Evolutionary conservation across 2,888 invertebrate species (phyloP), one percentile per base, ranked within the genome.

Genomic region (Neoscelio sp.): DNA sequence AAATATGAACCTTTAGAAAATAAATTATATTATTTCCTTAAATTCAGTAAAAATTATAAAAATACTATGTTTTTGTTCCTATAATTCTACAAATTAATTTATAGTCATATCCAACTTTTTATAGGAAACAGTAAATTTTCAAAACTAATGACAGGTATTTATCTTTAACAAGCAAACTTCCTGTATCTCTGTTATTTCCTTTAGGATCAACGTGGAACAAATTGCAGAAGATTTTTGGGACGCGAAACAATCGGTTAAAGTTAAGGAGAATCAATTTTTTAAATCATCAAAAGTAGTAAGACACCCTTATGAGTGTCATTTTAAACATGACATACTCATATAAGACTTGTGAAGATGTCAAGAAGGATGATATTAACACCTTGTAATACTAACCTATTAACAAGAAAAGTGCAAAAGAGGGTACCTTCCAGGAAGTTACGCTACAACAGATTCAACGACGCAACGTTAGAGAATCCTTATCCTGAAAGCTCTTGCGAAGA

Each of bases 381-480:
- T 5, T 10, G 13, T n/a, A n/a, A n/a, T n/a, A n/a, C 35, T 35
- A 56, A n/a, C 38, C 18, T 40, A 40, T 58, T 48, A 46, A 68
- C 46, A 58, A 58, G 68, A 68, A 68, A 58, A 40, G 28, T 40
- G 56, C 23, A 58, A 68, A 58, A 58, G 48, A 40, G 40, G 23
- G 26, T 35, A 35, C 23, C 18, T 48, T 17, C 18, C 28, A 48
- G 23, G 30, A 10, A 48, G 58, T 40, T 68, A 48, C 48, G 48
- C 65, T 52, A 58, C 68, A 58, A 68, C 58, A 68, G 58, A 68
- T 56, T 68, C 48, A 12, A 68, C 30, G 18, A 68, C 20, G 70
- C 38, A 62, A 71, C 54, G 23, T 10, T 62, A 15, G 18, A 71
- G 62, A 60, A 71, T 71, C 62, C 71, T 71, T 71, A 71, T 62